Evolutionary conservation across 2,113 vertebrate species (phyloP).

Genomic region (Forbesichthys agassizii): DNA sequence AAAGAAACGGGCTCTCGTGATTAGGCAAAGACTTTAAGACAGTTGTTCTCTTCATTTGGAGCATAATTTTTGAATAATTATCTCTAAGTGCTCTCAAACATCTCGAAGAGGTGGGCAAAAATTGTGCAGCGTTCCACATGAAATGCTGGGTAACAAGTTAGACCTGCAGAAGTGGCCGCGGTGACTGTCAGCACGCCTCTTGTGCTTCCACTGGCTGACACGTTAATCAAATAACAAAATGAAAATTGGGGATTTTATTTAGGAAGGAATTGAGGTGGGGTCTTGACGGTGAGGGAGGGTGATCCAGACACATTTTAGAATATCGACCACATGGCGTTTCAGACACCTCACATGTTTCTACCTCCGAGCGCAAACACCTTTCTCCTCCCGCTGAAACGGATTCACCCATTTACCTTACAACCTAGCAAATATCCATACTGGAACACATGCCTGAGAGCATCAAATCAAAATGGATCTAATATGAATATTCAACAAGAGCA

Average conservation of each 20-base stretch:
- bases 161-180: constrained; percentile 46
- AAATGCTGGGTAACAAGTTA: constrained; percentile 46
- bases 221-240: constrained; percentile 43
- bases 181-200: constrained; percentile 44
- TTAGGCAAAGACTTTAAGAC: constrained; percentile 49
- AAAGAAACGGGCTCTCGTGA: constrained; percentile 26
- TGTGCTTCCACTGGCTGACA: constrained; percentile 33
- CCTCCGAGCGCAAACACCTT: constrained; percentile 66
- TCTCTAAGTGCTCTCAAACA: constrained; percentile 76
- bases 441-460: constrained; percentile 78
- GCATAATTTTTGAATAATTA: constrained; percentile 76
- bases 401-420: constrained; percentile 72
- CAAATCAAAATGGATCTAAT: constrained; percentile 71
- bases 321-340: constrained; percentile 42
- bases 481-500: constrained; percentile 81
- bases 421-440: constrained; percentile 69
- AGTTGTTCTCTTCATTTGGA: constrained; percentile 64
- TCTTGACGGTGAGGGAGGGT: constrained; percentile 15
- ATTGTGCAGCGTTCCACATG: constrained; percentile 49
- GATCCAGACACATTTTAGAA: constrained; percentile 52
- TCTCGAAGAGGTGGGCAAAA: constrained; percentile 61
- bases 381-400: constrained; percentile 49
- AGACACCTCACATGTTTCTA: constrained; percentile 66
- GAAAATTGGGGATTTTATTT: constrained; percentile 28
- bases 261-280: constrained; percentile 16